Conservation (phyloP, 92 coral and sea anemone species). For the Porites rus region DNA sequence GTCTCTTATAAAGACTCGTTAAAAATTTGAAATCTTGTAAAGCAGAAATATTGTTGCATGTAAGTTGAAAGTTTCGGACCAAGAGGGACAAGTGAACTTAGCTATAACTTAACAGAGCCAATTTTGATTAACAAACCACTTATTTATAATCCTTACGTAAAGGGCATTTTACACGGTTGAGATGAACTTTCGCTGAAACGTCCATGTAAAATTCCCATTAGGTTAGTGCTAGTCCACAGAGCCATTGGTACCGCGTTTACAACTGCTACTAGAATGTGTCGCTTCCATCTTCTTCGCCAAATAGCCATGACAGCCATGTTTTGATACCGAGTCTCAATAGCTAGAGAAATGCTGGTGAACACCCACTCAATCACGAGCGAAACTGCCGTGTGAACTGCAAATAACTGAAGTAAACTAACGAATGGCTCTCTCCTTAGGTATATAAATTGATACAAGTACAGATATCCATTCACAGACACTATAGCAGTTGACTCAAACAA, state of each 20-base stretch:
- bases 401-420: neutral
- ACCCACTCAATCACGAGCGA: slow-evolving; percentile 42
- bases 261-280: slow-evolving; percentile 32
- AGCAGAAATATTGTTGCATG: too few species aligned
- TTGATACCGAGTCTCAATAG: slow-evolving; percentile 50
- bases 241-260: neutral
- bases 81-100: too few species aligned
- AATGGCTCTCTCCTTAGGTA: neutral
- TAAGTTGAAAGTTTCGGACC: too few species aligned
- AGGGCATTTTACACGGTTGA: too few species aligned
- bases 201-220: neutral
- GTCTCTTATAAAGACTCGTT: too few species aligned
- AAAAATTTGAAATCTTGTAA: too few species aligned
- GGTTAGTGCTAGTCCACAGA: neutral
- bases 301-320: slow-evolving; percentile 55
- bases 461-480: neutral
- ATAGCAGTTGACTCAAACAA: slow-evolving; percentile 15
- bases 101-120: too few species aligned
- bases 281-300: slow-evolving; percentile 37
- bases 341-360: slow-evolving; percentile 42
- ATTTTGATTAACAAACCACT: too few species aligned
- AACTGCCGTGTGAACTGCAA: slow-evolving; percentile 18
- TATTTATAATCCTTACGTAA: too few species aligned
- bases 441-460: slow-evolving; percentile 8
- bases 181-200: neutral